These are phyloP conservation scores for Diaphora mendica DNA, from an alignment of 2,888 invertebrate species.

Conservation along the genomic window DNA sequence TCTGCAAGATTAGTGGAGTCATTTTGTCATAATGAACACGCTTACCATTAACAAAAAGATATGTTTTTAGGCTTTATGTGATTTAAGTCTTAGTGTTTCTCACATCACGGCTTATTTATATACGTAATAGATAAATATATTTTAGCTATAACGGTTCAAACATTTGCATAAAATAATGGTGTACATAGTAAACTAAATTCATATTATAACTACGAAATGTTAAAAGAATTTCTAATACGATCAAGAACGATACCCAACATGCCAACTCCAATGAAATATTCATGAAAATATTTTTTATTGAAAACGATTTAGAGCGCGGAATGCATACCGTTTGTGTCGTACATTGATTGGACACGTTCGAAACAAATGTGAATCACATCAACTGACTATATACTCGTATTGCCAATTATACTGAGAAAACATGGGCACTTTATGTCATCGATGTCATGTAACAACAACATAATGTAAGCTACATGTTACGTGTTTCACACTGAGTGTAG, in stretches of 20 bases:
- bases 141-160: not conserved
- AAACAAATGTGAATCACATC: not conserved
- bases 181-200: not conserved
- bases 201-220: not conserved
- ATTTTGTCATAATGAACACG: not conserved
- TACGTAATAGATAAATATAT: not conserved
- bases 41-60: not conserved
- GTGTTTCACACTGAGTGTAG: not conserved
- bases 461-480: not conserved
- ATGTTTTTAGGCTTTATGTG: accelerated
- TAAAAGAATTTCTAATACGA: not conserved
- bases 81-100: not conserved
- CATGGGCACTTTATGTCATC: not conserved
- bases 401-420: not conserved
- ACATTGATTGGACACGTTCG: not conserved
- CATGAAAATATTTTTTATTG: not conserved
- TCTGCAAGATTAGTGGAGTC: not conserved
- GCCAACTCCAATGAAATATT: not conserved
- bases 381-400: not conserved
- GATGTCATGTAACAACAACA: not conserved
- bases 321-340: not conserved
- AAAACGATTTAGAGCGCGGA: not conserved
- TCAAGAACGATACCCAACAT: not conserved
- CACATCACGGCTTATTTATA: not conserved
- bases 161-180: not conserved